Conservation (phyloP, 2,888 invertebrate genomes). For the Brenthis hecate region DNA sequence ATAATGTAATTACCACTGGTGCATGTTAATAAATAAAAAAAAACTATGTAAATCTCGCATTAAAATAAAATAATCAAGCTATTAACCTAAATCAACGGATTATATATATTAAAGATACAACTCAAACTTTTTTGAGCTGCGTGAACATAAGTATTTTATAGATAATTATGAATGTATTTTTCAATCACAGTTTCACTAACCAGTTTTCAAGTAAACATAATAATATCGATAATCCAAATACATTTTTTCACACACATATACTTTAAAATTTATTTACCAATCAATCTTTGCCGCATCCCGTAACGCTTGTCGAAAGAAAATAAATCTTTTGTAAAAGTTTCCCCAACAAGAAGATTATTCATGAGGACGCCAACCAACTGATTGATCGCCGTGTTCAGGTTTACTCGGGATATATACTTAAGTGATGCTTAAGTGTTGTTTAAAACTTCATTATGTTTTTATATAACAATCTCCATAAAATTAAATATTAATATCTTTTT, state of each 20-base stretch:
- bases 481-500: conserved; percentile 13
- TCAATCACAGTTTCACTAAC: neutral
- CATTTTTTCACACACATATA: conserved; percentile 8
- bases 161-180: neutral
- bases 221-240: conserved; percentile 3
- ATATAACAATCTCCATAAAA: conserved; percentile 19
- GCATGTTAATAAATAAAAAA: too few species aligned
- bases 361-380: conserved; percentile 32
- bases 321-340: conserved; percentile 35
- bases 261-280: conserved; percentile 23
- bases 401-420: conserved; percentile 22
- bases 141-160: too few species aligned
- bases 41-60: too few species aligned
- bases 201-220: neutral
- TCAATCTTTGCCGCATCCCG: conserved; percentile 32
- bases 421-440: conserved; percentile 28
- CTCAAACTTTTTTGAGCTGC: too few species aligned
- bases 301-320: conserved; percentile 26
- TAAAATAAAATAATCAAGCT: too few species aligned
- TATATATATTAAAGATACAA: neutral
- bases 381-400: conserved; percentile 29
- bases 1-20: too few species aligned
- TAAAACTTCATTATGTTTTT: conserved; percentile 24
- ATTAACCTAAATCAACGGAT: too few species aligned
- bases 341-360: conserved; percentile 31